Evolutionary conservation across 2,888 invertebrate genomes (phyloP).

Genomic region (Euproctis similis): DNA sequence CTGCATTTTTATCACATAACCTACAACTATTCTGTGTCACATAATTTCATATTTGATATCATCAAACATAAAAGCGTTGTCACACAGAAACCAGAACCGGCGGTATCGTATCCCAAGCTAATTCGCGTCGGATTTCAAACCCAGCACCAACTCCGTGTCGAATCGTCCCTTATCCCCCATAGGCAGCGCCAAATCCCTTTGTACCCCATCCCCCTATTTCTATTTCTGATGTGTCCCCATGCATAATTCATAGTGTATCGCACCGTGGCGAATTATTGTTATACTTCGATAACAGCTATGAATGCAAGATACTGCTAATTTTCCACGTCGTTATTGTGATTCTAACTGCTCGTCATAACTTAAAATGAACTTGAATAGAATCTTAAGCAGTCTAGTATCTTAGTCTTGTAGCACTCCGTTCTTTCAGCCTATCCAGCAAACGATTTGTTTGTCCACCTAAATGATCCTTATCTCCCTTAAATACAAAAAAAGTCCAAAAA

Average conservation of each 20-base stretch:
- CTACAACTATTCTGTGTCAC: too few relatives aligned
- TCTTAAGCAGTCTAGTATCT: too few relatives aligned
- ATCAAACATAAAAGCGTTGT: background rate
- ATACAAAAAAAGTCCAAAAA: too few relatives aligned
- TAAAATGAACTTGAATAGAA: too few relatives aligned
- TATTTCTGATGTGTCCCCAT: conserved; percentile 38
- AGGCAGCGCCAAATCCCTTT: conserved; percentile 39
- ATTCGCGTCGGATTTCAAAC: conserved; percentile 7
- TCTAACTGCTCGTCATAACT: background rate
- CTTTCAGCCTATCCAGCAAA: too few relatives aligned
- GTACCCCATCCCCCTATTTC: conserved; percentile 34
- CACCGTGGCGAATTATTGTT: conserved; percentile 29
- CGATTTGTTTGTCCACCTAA: too few relatives aligned
- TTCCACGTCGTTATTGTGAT: conserved; percentile 13
- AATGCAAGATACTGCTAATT: conserved; percentile 25
- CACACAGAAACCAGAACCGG: background rate
- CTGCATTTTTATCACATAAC: too few relatives aligned
- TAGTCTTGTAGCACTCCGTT: too few relatives aligned
- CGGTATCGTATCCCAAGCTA: conserved; percentile 2
- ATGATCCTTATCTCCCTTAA: too few relatives aligned
- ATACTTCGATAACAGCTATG: conserved; percentile 27
- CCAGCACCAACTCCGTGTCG: conserved; percentile 37
- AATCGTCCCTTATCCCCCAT: conserved; percentile 46
- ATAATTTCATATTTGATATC: too few relatives aligned
- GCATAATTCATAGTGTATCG: conserved; percentile 57